phyloP scores from a whole-genome alignment of 2,797 vertebrate genomes.

The Falco berigora region DNA sequence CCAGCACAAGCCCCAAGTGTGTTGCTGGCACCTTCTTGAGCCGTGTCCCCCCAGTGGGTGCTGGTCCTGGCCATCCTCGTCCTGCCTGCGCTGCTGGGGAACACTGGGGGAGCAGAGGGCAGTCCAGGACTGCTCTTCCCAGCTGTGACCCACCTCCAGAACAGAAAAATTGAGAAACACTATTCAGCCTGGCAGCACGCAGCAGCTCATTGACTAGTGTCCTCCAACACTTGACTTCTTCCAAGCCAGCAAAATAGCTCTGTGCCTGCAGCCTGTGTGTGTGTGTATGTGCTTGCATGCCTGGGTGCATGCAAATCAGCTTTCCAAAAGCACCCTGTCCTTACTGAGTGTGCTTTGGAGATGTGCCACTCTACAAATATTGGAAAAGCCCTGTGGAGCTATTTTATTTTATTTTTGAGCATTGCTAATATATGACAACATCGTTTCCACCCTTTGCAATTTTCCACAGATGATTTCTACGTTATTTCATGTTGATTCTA shows the following conservation, averaged over 20 bases:
- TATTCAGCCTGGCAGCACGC: background rate
- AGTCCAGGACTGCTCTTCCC: background rate
- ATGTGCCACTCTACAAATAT: slow-evolving; percentile 50
- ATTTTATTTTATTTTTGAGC: slow-evolving; percentile 43
- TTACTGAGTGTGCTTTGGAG: slow-evolving; percentile 38
- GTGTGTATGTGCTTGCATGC: background rate
- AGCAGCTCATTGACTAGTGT: background rate
- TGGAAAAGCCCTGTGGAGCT: slow-evolving; percentile 27
- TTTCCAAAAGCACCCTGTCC: slow-evolving; percentile 33
- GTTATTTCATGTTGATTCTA: slow-evolving; percentile 21
- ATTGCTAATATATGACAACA: slow-evolving; percentile 28
- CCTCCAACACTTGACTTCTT: slow-evolving; percentile 11
- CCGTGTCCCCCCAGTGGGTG: background rate
- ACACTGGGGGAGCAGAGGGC: background rate
- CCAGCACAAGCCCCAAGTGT: background rate
- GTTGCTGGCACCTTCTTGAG: background rate
- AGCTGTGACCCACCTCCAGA: background rate
- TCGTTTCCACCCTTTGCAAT: background rate
- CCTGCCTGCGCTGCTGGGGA: background rate
- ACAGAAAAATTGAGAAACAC: background rate
- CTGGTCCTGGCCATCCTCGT: fast-evolving
- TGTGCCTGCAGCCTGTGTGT: background rate
- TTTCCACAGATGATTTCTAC: slow-evolving; percentile 32
- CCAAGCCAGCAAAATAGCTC: background rate
- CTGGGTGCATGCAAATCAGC: slow-evolving; percentile 11